These are phyloP conservation scores for Lucilia cuprina DNA, from an alignment of 1,140 invertebrate species.

Conservation along the genomic window DNA sequence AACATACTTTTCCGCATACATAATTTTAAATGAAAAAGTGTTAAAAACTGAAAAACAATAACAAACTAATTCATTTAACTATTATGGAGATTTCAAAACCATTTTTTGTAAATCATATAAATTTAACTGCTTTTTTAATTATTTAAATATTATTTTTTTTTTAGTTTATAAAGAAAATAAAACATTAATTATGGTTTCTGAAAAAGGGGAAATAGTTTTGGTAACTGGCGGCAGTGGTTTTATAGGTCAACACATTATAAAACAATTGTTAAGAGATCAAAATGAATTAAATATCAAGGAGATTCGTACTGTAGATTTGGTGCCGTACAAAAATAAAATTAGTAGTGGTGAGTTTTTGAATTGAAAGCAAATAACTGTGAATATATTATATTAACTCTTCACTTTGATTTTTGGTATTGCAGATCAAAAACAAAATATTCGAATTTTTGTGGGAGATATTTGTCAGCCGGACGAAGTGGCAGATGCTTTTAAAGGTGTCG, in stretches of 20 bases:
- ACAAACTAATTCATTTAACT: neutral
- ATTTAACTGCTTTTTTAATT: neutral
- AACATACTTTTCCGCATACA: neutral
- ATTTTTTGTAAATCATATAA: neutral
- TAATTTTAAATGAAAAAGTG: neutral
- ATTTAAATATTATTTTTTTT: slow-evolving; percentile 39
- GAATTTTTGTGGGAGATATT: slow-evolving; percentile 65
- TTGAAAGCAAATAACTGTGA: neutral
- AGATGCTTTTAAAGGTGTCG: slow-evolving; percentile 65
- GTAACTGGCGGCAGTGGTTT: slow-evolving; percentile 70
- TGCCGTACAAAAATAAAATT: slow-evolving; percentile 66
- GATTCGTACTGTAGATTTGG: slow-evolving; percentile 70
- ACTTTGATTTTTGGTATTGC: slow-evolving; percentile 41
- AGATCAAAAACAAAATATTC: slow-evolving; percentile 57
- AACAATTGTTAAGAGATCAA: slow-evolving; percentile 65
- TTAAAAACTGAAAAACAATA: neutral
- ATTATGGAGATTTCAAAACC: too few species aligned
- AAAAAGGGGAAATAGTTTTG: slow-evolving; percentile 53
- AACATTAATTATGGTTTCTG: slow-evolving; percentile 35
- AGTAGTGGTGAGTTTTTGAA: slow-evolving; percentile 51
- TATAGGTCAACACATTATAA: slow-evolving; percentile 72
- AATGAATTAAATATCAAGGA: slow-evolving; percentile 64
- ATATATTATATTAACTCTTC: neutral
- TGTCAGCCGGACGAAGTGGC: slow-evolving; percentile 60
- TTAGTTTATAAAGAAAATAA: neutral